Conservation (phyloP, 1,140 invertebrate species). For the Sitophilus oryzae region DNA sequence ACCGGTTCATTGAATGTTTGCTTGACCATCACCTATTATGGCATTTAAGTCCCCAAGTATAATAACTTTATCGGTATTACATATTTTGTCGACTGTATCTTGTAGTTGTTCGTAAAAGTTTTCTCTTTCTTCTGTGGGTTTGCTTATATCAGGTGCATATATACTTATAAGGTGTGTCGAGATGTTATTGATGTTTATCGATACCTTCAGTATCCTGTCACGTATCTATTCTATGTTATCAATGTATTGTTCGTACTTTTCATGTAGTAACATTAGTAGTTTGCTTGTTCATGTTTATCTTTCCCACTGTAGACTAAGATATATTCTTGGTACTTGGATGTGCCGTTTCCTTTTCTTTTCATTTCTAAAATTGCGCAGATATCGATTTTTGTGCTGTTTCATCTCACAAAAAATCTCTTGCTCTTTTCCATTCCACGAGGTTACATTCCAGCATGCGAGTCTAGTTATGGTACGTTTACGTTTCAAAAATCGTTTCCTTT, state of each 20-base stretch:
- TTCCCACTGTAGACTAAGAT: slow-evolving; percentile 23
- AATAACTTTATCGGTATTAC: slow-evolving; percentile 5
- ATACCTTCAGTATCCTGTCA: slow-evolving; percentile 7
- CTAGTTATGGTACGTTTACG: too few relatives aligned
- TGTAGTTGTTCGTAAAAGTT: slow-evolving; percentile 12
- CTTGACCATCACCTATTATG: slow-evolving; percentile 13
- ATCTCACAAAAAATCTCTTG: too few relatives aligned
- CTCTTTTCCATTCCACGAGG: too few relatives aligned
- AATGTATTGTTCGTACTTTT: slow-evolving; percentile 16
- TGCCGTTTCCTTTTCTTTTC: slow-evolving; percentile 19
- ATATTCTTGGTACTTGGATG: slow-evolving; percentile 9
- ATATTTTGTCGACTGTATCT: slow-evolving; percentile 6
- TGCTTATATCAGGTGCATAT: slow-evolving; percentile 19
- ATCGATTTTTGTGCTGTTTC: slow-evolving; percentile 6
- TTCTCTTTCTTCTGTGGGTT: slow-evolving; percentile 13
- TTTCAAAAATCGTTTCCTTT: too few relatives aligned
- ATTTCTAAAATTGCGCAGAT: slow-evolving; percentile 18
- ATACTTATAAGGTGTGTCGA: slow-evolving; percentile 7
- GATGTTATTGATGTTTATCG: slow-evolving; percentile 2
- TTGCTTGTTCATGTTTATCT: slow-evolving; percentile 10
- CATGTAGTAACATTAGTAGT: slow-evolving; percentile 19
- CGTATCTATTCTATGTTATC: slow-evolving; percentile 12
- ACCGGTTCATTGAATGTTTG: slow-evolving; percentile 10
- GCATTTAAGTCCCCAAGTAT: slow-evolving; percentile 17
- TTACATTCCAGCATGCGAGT: too few relatives aligned